Evolutionary conservation across 1,140 invertebrate genomes (phyloP).

Genomic region (Diprion similis): DNA sequence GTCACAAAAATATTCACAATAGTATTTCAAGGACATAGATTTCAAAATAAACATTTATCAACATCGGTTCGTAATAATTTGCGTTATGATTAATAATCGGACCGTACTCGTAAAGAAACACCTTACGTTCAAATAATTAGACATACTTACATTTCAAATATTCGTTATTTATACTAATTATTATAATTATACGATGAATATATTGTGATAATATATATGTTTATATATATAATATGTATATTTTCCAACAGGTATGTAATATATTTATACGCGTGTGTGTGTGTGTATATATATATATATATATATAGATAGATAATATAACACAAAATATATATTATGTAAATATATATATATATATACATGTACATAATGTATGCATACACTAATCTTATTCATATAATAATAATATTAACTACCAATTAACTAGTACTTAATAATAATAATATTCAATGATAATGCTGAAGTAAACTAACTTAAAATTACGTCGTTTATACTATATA

Average conservation of each 20-base stretch:
- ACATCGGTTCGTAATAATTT: no score
- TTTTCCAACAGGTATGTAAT: not conserved
- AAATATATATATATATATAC: not conserved
- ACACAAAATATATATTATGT: no score
- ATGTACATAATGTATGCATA: not conserved
- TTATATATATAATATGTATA: not conserved
- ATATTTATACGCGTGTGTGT: not conserved
- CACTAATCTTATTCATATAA: conserved; percentile 26
- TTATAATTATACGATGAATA: not conserved
- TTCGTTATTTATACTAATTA: not conserved
- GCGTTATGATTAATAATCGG: no score
- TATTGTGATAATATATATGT: not conserved
- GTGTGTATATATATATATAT: not conserved
- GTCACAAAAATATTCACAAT: no score
- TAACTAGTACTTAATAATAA: conserved; percentile 36
- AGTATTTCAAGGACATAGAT: no score
- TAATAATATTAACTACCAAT: conserved; percentile 44
- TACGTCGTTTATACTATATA: conserved; percentile 29
- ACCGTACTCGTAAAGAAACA: not conserved
- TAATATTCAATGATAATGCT: conserved; percentile 58
- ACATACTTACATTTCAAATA: not conserved
- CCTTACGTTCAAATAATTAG: not conserved
- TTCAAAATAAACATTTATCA: no score
- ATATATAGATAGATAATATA: not conserved
- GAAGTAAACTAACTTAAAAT: conserved; percentile 45